Evolutionary conservation across 2,797 vertebrate species (phyloP), one percentile per base, ranked within the genome.

Genomic region (Rachycentron canadum): DNA sequence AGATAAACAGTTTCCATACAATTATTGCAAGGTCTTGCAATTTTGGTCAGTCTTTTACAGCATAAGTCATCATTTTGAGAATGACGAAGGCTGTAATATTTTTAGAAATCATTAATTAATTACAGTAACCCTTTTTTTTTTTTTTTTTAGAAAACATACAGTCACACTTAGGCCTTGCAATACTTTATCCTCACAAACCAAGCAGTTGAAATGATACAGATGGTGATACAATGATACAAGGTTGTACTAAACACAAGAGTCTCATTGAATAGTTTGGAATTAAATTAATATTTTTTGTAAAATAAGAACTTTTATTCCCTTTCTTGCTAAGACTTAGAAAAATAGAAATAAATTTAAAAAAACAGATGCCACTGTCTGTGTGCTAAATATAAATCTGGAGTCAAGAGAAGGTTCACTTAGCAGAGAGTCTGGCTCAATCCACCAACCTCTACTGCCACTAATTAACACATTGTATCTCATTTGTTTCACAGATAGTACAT

Each of bases 1-100:
- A 69, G 56, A 26, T 62, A 63, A 83, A 84, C 76, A 69, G 41
- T 71, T 90, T 77, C 14, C 58, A 23, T 66, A 49, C 65, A 58
- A 49, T 79, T 69, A 38, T 57, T 79, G 61, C 72, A 50, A 58
- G 17, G 16, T 45, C 47, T 76, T 73, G 74, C 65, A 57, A 7
- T 30, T 73, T 45, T 43, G 32, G 32, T 2, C 25, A 19, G 13
- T 59, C 0, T 43, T 74, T 71, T 62, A 19, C 17, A 58, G 66
- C 32, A 65, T 11, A 4, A 79, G 30, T 82, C 64, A 25, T 69
- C 56, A 11, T 62, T 78, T 77, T 25, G 21, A 26, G 21, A 55
- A 62, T 10, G 36, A 75, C 7, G 1, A 61, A 63, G 52, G 1
- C 32, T 21, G 13, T 38, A 13, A 7, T 7, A 8, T 61, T 59